Conservation (phyloP, 2,797 vertebrate species). For the Balearica regulorum region DNA sequence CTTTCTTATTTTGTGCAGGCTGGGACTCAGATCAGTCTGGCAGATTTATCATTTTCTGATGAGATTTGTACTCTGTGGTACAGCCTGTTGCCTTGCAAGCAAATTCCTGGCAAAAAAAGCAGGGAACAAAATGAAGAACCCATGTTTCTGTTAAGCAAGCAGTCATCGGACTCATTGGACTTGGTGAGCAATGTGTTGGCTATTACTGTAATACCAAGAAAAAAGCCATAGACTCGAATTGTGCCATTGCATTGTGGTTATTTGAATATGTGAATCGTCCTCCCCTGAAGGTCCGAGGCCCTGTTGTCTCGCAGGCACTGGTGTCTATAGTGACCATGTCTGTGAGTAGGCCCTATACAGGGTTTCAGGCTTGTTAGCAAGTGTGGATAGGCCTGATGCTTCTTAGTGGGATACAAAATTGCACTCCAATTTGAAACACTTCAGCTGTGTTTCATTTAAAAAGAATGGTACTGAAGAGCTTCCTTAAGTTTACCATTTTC, state of each 20-base stretch:
- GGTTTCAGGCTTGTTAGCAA: neutral
- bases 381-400: neutral
- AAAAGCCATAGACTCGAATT: neutral
- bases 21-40: slow-evolving; percentile 78
- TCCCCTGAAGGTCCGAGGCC: neutral
- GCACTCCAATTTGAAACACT: neutral
- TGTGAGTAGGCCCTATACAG: neutral
- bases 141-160: slow-evolving; percentile 36
- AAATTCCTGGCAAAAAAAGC: slow-evolving; percentile 34
- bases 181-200: slow-evolving; percentile 68
- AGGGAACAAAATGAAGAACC: slow-evolving; percentile 58
- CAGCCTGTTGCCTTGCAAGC: slow-evolving; percentile 76
- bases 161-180: slow-evolving; percentile 52
- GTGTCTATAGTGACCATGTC: neutral
- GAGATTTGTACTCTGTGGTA: slow-evolving; percentile 77
- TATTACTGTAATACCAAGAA: neutral
- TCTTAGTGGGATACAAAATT: neutral
- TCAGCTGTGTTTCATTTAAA: neutral
- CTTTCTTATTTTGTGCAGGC: slow-evolving; percentile 64
- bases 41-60: slow-evolving; percentile 68
- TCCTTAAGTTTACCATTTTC: neutral
- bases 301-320: neutral
- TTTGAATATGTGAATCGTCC: neutral
- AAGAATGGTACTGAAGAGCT: neutral
- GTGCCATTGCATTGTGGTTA: neutral